Evolutionary conservation across 2,888 invertebrate genomes (phyloP).

Genomic region (Antitype chi): DNA sequence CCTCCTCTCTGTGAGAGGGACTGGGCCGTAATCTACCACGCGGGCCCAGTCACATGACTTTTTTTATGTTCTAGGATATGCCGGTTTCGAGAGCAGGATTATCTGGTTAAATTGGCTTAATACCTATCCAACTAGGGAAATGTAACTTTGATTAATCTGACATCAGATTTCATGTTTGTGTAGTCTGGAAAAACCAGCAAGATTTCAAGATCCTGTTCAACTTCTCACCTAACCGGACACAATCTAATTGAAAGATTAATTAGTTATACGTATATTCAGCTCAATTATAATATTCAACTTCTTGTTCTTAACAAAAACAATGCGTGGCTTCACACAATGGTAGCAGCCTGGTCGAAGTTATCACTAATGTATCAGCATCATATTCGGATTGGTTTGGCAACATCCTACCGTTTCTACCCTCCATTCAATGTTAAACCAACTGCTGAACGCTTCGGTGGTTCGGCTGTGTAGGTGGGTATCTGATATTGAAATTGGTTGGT

Average conservation of each 20-base stretch:
- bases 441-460: constrained; percentile 63
- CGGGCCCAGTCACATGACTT: too few relatives aligned
- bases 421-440: constrained; percentile 76
- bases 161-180: neutral
- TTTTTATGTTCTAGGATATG: too few relatives aligned
- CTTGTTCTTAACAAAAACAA: constrained; percentile 65
- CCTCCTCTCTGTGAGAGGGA: too few relatives aligned
- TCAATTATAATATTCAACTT: constrained; percentile 54
- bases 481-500: constrained; percentile 58
- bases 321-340: constrained; percentile 67
- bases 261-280: constrained; percentile 35
- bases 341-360: constrained; percentile 59
- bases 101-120: neutral
- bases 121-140: neutral
- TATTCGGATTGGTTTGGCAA: constrained; percentile 71
- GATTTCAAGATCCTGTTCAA: constrained; percentile 5
- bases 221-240: constrained; percentile 58
- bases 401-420: constrained; percentile 67
- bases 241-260: constrained; percentile 16
- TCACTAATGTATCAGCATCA: constrained; percentile 71
- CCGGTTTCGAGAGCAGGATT: too few relatives aligned
- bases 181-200: constrained; percentile 36
- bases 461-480: constrained; percentile 17
- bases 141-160: neutral
- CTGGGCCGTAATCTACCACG: too few relatives aligned